Base-by-base conservation (phyloP, 2,888 invertebrate genomes). In the Agonopterix arenella region DNA sequence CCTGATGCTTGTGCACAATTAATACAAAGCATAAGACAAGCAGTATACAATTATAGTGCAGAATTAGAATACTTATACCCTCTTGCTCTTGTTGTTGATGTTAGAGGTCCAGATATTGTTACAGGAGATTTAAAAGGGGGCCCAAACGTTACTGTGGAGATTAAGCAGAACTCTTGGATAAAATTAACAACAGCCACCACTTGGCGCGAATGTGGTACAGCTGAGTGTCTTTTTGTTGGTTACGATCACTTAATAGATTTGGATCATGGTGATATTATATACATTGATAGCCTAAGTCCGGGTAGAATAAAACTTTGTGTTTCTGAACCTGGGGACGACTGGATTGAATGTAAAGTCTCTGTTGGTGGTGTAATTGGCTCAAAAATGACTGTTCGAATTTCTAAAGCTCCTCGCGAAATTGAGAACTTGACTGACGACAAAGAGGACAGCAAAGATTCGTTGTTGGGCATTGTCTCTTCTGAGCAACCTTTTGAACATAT, bases 401-500 rank as follows among this genome's bases (percentile, higher is more conserved):
- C 88, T n/a, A 89, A 90, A 57, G 73, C 85, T 13, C 90, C 91
- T 1, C 66, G 83, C 8, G 90, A 90, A 47, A 57, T 84, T 7
- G 76, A 80, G 13, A 62, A 18, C 8, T 28, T 80, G 1, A 64
- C 64, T 37, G 68, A 84, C 40, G 78, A 76, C 8, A 74, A 73
- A 47, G 72, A 77, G n/a, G 90, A 90, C 55, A 84, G 83, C 52
- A 57, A 69, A 47, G 84, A 90, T 52, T 80, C 91, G 1, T 9
- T 80, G 18, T 62, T 69, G 8, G 61, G 73, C 57, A 68, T 70
- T 96, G 73, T 94, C 94, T 67, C 92, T 93, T 63, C 68, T 4
- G 65, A 75, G 58, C 93, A 95, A 75, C 94, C 94, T 8, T 92
- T 95, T 68, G 91, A 93, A 60, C 93, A 93, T 68, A 92, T 84